These are phyloP conservation scores for Lathamus discolor DNA, from an alignment of 2,113 vertebrate genomes.

Conservation along the genomic window DNA sequence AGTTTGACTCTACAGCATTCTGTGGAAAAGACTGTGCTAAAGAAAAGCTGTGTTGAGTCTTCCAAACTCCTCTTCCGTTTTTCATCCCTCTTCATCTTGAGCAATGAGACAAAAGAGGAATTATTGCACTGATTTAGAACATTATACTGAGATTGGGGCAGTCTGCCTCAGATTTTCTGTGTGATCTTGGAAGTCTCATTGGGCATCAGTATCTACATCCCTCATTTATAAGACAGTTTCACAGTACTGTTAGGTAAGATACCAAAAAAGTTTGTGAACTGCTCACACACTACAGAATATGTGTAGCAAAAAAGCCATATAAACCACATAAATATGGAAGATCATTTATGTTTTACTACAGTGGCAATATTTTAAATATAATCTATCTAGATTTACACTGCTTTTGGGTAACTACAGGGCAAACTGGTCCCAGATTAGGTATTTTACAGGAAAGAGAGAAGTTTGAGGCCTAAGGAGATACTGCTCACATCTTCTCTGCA, in stretches of 20 bases:
- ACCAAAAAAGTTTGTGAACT: background rate
- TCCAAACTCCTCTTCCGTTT: background rate
- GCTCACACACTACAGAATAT: background rate
- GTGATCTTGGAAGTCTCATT: background rate
- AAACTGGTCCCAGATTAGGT: background rate
- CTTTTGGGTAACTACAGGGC: background rate
- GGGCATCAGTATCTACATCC: background rate
- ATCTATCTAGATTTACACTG: background rate
- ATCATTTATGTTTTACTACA: background rate
- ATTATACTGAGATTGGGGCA: background rate
- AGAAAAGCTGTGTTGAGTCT: background rate
- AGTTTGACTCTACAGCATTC: background rate
- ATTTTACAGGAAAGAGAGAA: background rate
- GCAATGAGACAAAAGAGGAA: background rate
- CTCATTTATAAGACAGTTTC: background rate
- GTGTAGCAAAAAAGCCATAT: background rate
- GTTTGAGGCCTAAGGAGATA: background rate
- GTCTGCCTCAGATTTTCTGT: background rate
- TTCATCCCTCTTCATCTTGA: background rate
- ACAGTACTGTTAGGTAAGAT: background rate
- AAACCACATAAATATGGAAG: background rate
- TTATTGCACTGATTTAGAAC: background rate
- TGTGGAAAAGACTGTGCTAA: background rate
- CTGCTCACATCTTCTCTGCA: background rate
- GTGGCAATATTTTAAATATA: background rate